phyloP scores from a whole-genome alignment of 2,797 vertebrate genomes.

The Eptatretus atami region DNA sequence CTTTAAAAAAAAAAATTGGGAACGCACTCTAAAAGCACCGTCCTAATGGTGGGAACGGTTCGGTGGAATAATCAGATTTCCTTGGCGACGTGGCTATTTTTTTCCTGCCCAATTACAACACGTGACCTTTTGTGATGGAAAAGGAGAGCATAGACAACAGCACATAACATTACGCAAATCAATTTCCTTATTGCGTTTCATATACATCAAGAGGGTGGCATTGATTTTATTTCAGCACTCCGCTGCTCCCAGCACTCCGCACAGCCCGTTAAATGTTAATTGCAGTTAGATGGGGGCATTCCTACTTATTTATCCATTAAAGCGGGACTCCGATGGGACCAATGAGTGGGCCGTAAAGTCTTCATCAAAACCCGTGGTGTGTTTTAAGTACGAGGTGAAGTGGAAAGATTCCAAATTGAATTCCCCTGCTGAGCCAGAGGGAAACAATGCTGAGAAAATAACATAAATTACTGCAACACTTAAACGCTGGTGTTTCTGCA shows the following conservation, averaged over 20 bases:
- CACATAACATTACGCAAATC: slow-evolving; percentile 8
- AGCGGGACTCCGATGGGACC: slow-evolving; percentile 3
- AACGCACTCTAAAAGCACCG: background rate
- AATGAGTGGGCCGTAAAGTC: slow-evolving; percentile 5
- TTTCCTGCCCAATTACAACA: slow-evolving; percentile 1
- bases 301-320: slow-evolving; percentile 6
- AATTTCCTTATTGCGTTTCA: slow-evolving; percentile 7
- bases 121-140: slow-evolving; percentile 5
- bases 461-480: background rate
- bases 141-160: slow-evolving; percentile 3
- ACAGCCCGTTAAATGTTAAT: slow-evolving; percentile 7
- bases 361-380: slow-evolving; percentile 2
- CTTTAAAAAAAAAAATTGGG: background rate
- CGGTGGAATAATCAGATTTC: background rate
- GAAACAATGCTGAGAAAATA: background rate
- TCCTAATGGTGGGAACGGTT: slow-evolving; percentile 1
- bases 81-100: background rate
- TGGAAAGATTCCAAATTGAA: slow-evolving; percentile 1
- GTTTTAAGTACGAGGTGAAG: background rate
- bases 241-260: slow-evolving; percentile 6
- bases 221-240: slow-evolving; percentile 8
- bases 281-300: slow-evolving; percentile 6
- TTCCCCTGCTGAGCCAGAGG: slow-evolving; percentile 2
- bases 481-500: too few species aligned
- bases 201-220: slow-evolving; percentile 5